Conservation (phyloP, 2,797 vertebrate genomes). For the Lagodon rhomboides region DNA sequence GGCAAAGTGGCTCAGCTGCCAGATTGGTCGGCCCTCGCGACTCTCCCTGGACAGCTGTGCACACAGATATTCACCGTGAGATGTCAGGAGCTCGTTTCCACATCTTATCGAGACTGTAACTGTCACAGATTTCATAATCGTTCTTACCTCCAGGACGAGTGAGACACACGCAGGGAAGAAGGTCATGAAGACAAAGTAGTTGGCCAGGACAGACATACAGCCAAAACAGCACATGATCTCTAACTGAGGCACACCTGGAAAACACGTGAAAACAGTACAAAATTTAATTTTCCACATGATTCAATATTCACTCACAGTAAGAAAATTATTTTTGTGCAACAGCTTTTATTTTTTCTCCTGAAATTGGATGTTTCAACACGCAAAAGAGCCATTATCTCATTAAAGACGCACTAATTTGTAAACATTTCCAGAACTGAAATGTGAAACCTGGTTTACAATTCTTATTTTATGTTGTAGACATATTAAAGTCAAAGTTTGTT, state of each 20-base stretch:
- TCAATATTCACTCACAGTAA: not conserved
- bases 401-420: no score
- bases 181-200: constrained; percentile 99
- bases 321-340: no score
- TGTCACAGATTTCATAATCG: not conserved
- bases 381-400: no score
- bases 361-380: no score
- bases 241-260: constrained; percentile 81
- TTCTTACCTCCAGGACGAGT: constrained; percentile 83
- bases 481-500: no score
- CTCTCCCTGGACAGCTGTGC: constrained; percentile 90
- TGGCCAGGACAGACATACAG: constrained; percentile 98
- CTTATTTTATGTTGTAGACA: no score
- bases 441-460: no score
- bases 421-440: no score
- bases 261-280: not conserved
- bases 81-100: not conserved
- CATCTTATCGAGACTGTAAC: not conserved
- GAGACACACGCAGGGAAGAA: constrained; percentile 99
- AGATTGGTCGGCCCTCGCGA: constrained; percentile 94
- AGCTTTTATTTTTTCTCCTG: no score
- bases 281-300: not conserved
- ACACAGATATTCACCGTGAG: not conserved
- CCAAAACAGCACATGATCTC: constrained; percentile 99
- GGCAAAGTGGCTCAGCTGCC: constrained; percentile 94